Evolutionary conservation across 2,888 invertebrate genomes (phyloP).

Genomic region (Drosophila macrothrix): DNA sequence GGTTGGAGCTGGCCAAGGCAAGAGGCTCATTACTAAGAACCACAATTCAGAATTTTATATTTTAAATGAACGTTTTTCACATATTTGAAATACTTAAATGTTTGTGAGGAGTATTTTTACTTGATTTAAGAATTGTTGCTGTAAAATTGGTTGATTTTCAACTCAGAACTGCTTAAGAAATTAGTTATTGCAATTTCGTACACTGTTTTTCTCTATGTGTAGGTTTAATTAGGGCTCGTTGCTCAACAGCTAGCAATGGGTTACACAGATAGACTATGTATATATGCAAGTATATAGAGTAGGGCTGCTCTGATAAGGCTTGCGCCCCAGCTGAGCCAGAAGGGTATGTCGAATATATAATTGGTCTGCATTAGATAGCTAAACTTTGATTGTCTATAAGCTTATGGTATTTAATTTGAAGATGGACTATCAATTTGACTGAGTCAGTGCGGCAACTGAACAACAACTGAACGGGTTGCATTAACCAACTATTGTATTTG

Average conservation of each 20-base stretch:
- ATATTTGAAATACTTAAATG: background rate
- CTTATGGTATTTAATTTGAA: conserved; percentile 10
- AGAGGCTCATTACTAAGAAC: background rate
- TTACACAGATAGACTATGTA: conserved; percentile 4
- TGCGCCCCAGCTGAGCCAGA: conserved; percentile 39
- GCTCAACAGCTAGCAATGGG: conserved; percentile 1
- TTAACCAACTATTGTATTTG: background rate
- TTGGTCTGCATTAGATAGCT: conserved; percentile 19
- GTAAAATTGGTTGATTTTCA: background rate
- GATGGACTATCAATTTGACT: background rate
- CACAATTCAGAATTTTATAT: background rate
- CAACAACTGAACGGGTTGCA: background rate
- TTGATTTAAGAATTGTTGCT: background rate
- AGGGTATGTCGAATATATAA: conserved; percentile 13
- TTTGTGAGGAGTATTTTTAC: background rate
- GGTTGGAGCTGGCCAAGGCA: background rate
- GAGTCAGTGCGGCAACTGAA: background rate
- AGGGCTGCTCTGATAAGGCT: conserved; percentile 33
- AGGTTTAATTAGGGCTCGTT: background rate
- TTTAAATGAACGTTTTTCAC: background rate
- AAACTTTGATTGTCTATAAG: conserved; percentile 15
- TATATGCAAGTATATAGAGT: background rate
- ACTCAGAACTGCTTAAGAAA: background rate
- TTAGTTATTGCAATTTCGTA: accelerated
- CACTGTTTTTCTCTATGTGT: background rate